Percentiles rank a stretch among this genome's conserved stretches.
Evolutionary conservation across 2,797 vertebrate genomes (phyloP).

Genomic region (Cyclopterus lumpus): DNA sequence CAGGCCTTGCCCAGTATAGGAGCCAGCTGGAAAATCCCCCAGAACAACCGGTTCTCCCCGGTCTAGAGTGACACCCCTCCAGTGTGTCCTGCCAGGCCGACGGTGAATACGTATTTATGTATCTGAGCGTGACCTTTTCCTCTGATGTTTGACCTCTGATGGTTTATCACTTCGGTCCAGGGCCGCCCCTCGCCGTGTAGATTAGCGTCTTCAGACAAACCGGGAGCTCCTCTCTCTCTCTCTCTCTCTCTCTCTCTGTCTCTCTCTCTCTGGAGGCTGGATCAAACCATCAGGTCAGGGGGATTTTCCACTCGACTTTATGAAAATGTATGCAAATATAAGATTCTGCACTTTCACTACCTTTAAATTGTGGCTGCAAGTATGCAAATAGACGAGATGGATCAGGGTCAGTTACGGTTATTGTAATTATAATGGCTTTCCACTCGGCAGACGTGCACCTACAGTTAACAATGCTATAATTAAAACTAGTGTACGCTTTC

Average conservation of each 20-base stretch:
- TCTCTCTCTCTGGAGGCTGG: slow-evolving; percentile 2
- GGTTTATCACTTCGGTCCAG: neutral
- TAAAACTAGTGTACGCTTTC: too few relatives aligned
- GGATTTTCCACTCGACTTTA: neutral
- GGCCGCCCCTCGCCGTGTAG: slow-evolving; percentile 25
- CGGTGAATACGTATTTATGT: slow-evolving; percentile 2
- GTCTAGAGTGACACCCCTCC: slow-evolving; percentile 40
- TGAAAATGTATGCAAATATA: neutral
- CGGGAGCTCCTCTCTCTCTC: neutral
- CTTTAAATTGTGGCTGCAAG: too few relatives aligned
- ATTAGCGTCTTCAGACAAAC: slow-evolving; percentile 20
- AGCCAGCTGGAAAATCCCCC: slow-evolving; percentile 69
- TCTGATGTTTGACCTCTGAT: slow-evolving; percentile 32
- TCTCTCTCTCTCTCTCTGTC: too few relatives aligned
- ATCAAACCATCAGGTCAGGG: slow-evolving; percentile 14
- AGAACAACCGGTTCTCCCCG: slow-evolving; percentile 45
- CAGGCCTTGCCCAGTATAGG: slow-evolving; percentile 18
- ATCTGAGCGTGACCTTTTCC: neutral
- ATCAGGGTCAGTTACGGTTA: too few relatives aligned
- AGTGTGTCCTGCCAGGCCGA: slow-evolving; percentile 33
- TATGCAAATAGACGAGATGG: too few relatives aligned
- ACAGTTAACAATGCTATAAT: too few relatives aligned
- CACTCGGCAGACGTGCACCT: too few relatives aligned
- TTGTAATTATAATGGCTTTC: too few relatives aligned
- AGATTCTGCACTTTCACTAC: neutral